Percentiles rank a stretch among this genome's conserved stretches.
Evolutionary conservation across 2,113 vertebrate genomes (phyloP).

Genomic region (Alexandromys fortis): DNA sequence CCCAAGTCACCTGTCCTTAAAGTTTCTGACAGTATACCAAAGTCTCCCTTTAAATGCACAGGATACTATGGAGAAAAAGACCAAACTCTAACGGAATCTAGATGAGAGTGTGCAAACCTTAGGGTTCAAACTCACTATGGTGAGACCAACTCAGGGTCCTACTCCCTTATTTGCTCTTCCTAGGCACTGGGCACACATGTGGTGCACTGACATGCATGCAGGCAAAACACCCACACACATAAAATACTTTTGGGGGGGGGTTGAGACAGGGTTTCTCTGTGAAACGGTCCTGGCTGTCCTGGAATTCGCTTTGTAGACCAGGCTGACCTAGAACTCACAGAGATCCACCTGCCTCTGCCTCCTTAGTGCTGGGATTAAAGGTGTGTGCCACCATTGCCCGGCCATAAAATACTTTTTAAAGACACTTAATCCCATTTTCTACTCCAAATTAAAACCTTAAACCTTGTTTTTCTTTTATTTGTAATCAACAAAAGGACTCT

Average conservation of each 20-base stretch:
- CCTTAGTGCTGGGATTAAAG: too few species aligned
- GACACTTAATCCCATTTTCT: not conserved
- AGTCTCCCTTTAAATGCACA: not conserved
- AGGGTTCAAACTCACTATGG: rapidly evolving
- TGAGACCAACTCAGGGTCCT: not conserved
- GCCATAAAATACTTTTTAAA: not conserved
- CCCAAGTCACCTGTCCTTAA: constrained; percentile 10
- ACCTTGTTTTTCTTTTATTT: not conserved
- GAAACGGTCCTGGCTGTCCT: too few species aligned
- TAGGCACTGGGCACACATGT: not conserved
- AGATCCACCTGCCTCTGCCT: too few species aligned
- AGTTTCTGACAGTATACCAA: not conserved
- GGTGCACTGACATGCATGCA: too few species aligned
- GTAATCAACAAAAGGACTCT: not conserved
- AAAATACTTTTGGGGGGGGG: not conserved
- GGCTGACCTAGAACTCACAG: too few species aligned
- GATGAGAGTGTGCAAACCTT: not conserved
- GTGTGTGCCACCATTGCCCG: too few species aligned
- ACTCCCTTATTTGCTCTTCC: not conserved
- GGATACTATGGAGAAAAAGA: not conserved
- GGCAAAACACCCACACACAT: not conserved
- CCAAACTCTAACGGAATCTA: not conserved
- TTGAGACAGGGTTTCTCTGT: too few species aligned
- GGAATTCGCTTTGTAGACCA: too few species aligned
- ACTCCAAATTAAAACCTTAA: not conserved